Evolutionary conservation across 2,888 invertebrate genomes (phyloP), one percentile per base, ranked within the genome.

Genomic region (Pogonocherus hispidulus): DNA sequence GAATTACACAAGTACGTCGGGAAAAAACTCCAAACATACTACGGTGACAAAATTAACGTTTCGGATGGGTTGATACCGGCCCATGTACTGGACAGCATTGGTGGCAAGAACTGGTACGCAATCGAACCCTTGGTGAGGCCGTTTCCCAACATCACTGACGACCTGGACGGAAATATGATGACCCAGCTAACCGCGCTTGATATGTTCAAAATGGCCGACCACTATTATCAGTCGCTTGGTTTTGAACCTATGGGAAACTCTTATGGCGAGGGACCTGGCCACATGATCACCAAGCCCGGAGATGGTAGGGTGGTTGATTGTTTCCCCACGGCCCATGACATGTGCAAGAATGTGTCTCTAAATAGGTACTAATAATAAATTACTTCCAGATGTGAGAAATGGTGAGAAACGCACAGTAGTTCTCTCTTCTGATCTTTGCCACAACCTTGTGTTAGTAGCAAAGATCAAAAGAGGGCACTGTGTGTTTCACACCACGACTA

Each of bases 251-350:
- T 91, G 79, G 87, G 87, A 1, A 86, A 89, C 67, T 87, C 89
- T 0, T 93, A 91, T 80, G 87, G 90, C 83, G 76, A 76, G 4
- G 75, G 60, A 9, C 85, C 85, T 66, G 80, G 81, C 2, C 88
- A 89, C 0, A 84, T 90, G 78, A 87, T 93, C 19, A 87, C 86
- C 67, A 90, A 90, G 73, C 90, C 91, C 0, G 84, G 84, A 69
- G 87, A 88, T 14, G 79, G 79, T 6, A 85, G 89, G 23, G 86
- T 88, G 23, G 88, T 90, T 0, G 88, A 91, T 60, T 92, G 92
- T 73, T 88, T 91, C 76, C 91, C 91, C 0, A 90, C 91, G 1
- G 92, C 92, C 63, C 91, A 91, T 87, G 92, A 92, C 77, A 91
- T 92, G 86, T 90, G 89, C 76, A 90, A 92, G 79, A n/a, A n/a